Evolutionary conservation across 2,888 invertebrate species (phyloP).

Genomic region (Aromia moschata): DNA sequence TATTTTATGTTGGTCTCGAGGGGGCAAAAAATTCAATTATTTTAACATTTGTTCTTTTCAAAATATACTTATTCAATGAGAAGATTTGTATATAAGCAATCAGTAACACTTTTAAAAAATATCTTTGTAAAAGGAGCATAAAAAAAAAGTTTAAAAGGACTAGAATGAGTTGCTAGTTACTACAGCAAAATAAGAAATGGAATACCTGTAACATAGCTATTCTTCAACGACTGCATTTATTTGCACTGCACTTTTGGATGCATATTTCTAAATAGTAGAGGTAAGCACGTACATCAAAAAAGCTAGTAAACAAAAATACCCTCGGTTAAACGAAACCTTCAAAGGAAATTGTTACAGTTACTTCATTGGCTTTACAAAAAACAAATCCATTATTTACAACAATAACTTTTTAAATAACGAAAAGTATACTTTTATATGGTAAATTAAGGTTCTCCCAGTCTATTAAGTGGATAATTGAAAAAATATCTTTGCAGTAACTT

Average conservation of each 20-base stretch:
- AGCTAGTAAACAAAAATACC: slow-evolving; percentile 5
- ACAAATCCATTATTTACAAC: slow-evolving; percentile 9
- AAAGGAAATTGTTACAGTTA: no score
- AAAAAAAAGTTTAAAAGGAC: neutral
- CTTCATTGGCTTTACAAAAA: slow-evolving; percentile 9
- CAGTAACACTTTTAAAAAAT: neutral
- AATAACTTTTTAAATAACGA: slow-evolving; percentile 1
- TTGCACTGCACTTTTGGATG: neutral
- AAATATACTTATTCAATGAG: no score
- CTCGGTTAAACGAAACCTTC: slow-evolving; percentile 11
- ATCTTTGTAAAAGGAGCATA: neutral
- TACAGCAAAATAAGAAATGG: no score
- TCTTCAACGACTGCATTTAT: neutral
- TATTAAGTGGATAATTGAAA: neutral
- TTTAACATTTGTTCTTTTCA: no score
- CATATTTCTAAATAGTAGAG: neutral
- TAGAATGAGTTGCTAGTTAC: no score
- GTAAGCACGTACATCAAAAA: slow-evolving; percentile 5
- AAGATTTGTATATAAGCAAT: neutral
- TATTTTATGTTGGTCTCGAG: no score
- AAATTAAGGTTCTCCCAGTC: neutral
- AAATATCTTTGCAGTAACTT: neutral
- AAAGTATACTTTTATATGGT: neutral
- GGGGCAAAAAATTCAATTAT: no score
- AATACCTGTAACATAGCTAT: no score